phyloP scores from a whole-genome alignment of 1,140 invertebrate species.

The Andricus grossulariae region DNA sequence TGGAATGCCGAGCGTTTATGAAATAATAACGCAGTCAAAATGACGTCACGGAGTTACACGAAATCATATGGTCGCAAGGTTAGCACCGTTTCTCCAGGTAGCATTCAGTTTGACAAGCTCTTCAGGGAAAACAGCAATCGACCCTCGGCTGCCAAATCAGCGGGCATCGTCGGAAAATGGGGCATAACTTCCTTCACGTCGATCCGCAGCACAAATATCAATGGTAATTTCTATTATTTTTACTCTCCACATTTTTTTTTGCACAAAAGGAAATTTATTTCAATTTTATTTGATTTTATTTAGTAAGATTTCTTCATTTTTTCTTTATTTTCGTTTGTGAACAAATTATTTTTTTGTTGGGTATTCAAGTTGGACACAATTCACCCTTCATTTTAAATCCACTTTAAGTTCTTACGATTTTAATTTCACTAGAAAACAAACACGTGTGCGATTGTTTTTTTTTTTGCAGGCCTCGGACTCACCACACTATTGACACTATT shows the following conservation, averaged over 20 bases:
- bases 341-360: background rate
- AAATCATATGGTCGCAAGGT: conserved; percentile 77
- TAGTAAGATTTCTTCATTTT: conserved; percentile 9
- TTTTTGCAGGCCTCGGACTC: no score
- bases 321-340: conserved; percentile 31
- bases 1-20: conserved; percentile 57
- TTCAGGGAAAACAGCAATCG: conserved; percentile 92
- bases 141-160: conserved; percentile 90
- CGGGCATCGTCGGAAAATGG: conserved; percentile 94
- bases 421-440: no score
- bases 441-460: no score
- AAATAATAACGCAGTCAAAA: conserved; percentile 58
- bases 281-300: conserved; percentile 12
- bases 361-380: background rate
- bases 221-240: conserved; percentile 75
- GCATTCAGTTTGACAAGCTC: conserved; percentile 85
- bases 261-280: background rate
- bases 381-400: background rate
- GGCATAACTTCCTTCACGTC: conserved; percentile 95
- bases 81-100: conserved; percentile 75
- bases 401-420: no score
- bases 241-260: background rate
- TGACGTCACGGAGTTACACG: conserved; percentile 78
- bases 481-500: no score
- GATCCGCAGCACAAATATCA: conserved; percentile 84